Base-by-base conservation (phyloP, 2,888 invertebrate genomes). In the Thymelicus sylvestris region DNA sequence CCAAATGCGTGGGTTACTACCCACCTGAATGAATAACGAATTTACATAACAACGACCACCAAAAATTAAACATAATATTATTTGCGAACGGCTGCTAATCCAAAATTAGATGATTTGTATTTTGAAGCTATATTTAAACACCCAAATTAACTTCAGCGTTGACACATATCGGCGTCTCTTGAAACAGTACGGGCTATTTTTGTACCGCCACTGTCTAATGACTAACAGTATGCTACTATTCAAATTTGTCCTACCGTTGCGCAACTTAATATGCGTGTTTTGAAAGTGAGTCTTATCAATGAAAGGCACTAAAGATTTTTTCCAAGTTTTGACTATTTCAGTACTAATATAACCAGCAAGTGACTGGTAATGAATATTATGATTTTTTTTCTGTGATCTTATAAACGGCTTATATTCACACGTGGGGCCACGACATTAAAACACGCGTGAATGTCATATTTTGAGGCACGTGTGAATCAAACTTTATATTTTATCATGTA, bases 131-230 rank as follows among this genome's bases (percentile, higher is more conserved):
- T 69, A 64, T 69, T 59, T 69, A 48, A 57, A 50, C 55, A 64
- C 47, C 84, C 81, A 87, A 86, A 87, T 90, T 89, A 86, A 84
- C 83, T 81, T 79, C 78, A 77, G 85, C 85, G 91, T 88, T 92
- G 92, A 92, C 93, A 92, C 88, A 93, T 88, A 90, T 92, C 85
- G 85, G 85, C 77, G 84, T 74, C 78, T 83, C 86, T 81, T 81
- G 84, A 83, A 88, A 90, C 89, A 88, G 87, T 85, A 80, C 78
- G 78, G 71, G 84, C 88, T 92, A 92, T 92, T 92, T 91, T 82
- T 83, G 87, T 85, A 83, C 75, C 81, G 77, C 81, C 81, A 81
- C 80, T 82, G 86, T 84, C 86, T 91, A 90, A 92, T 92, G 90
- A 90, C 86, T 83, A 78, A 79, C 79, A 83, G 81, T 87, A 86